Conservation (phyloP, 2,113 vertebrate species). For the Andinoacara biseriatus region DNA sequence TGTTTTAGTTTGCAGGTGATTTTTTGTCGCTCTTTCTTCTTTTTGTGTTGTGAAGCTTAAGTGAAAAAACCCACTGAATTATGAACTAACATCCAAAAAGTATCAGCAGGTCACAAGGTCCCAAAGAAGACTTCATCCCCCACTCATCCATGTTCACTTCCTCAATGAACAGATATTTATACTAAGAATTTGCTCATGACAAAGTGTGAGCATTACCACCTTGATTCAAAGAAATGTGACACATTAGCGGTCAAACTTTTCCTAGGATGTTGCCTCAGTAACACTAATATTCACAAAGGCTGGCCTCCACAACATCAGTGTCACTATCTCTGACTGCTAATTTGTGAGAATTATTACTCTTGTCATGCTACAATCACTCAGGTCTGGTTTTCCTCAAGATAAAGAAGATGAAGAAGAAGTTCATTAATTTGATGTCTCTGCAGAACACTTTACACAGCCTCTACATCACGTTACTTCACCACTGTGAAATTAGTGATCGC, state of each 20-base stretch:
- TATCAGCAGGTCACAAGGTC: neutral
- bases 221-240: neutral
- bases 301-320: neutral
- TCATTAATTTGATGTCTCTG: neutral
- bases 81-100: neutral
- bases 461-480: neutral
- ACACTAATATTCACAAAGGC: constrained; percentile 9
- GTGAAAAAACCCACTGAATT: neutral
- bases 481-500: neutral
- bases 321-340: neutral
- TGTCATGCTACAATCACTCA: constrained; percentile 7
- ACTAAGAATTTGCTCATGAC: neutral
- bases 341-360: constrained; percentile 6
- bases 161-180: neutral
- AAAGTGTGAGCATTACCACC: neutral
- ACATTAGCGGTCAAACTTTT: neutral
- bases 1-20: neutral
- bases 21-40: neutral
- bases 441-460: neutral
- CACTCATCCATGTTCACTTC: neutral
- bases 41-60: neutral
- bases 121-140: neutral
- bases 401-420: neutral
- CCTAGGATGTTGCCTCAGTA: neutral
- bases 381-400: constrained; percentile 36